Base-by-base conservation (phyloP, 2,888 invertebrate species). In the Toxonevra muliebris region DNA sequence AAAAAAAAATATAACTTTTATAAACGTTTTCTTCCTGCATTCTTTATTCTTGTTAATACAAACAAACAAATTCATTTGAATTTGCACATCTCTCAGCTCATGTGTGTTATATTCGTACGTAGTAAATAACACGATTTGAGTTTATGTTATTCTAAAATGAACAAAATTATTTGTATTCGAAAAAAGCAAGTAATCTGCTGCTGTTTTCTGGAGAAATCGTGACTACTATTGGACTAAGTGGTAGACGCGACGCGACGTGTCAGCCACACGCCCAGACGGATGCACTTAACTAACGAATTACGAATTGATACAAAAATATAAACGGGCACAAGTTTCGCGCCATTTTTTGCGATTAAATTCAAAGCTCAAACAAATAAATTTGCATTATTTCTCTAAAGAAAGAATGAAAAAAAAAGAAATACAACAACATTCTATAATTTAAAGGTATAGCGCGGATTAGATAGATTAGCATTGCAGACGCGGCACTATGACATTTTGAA, bases 321-420 rank as follows among this genome's bases (percentile, higher is more conserved):
- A 65, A 78, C 76, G 65, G 65, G 69, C 80, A 76, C 79, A 77
- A 76, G 76, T 77, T 79, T 75, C 74, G 73, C 73, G 73, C 74
- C 75, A 72, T 73, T 73, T 74, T 70, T 60, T 69, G 70, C 30
- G 30, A 7, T 4, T 30, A 2, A 30, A 30, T 7, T 67, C 70
- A 71, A 71, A 67, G 53, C 17, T 19, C 19, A 5, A 19, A 54
- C 17, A 54, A 17, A 12, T 54, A 10, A n/a, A 54, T 54, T 15
- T 54, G 20, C 54, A 54, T 54, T 17, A 15, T 54, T 17, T 17
- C 12, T 19, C 54, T 5, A 54, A 54, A 17, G 20, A 15, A 54
- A n/a, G 20, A 54, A 48, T 15, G 15, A 48, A n/a, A n/a, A n/a
- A 15, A 13, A 15, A 8, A 48, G 41, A 65, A 59, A 50, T 45